Conservation (phyloP, 1,140 invertebrate species). For the Ceratina calcarata region DNA sequence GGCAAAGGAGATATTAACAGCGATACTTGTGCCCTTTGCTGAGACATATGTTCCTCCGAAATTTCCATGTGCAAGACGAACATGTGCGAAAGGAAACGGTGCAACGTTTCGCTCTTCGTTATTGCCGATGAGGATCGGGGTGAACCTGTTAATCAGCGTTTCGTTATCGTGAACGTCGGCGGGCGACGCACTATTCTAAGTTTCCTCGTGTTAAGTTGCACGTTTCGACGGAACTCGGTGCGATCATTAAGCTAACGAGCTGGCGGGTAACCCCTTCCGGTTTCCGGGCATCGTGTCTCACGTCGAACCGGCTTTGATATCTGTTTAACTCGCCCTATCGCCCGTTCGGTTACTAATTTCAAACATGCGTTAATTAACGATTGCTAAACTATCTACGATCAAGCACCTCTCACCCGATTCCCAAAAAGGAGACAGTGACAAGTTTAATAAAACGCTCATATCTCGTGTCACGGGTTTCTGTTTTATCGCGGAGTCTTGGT, state of each 20-base stretch:
- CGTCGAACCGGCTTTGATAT: slow-evolving; percentile 28
- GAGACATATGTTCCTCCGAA: no score
- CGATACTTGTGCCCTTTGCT: no score
- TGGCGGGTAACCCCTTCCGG: slow-evolving; percentile 31
- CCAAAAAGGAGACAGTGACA: no score
- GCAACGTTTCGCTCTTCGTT: neutral
- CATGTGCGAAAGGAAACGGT: neutral
- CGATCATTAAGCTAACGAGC: slow-evolving; percentile 66
- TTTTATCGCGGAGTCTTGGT: neutral
- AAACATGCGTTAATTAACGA: slow-evolving; percentile 31
- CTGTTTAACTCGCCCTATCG: neutral
- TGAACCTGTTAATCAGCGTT: slow-evolving; percentile 39
- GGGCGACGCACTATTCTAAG: slow-evolving; percentile 23
- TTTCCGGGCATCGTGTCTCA: slow-evolving; percentile 2
- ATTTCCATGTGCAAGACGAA: no score
- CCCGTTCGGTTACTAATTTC: slow-evolving; percentile 7
- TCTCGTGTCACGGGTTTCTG: neutral
- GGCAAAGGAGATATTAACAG: no score
- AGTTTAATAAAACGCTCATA: no score
- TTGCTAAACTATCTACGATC: neutral
- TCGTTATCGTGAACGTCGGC: slow-evolving; percentile 12
- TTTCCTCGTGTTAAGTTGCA: slow-evolving; percentile 43
- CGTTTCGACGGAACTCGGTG: slow-evolving; percentile 50
- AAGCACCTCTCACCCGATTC: no score
- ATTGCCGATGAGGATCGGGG: slow-evolving; percentile 28